These are phyloP conservation scores for Terebella lapidaria DNA, from an alignment of 2,888 invertebrate genomes.

Conservation along the genomic window DNA sequence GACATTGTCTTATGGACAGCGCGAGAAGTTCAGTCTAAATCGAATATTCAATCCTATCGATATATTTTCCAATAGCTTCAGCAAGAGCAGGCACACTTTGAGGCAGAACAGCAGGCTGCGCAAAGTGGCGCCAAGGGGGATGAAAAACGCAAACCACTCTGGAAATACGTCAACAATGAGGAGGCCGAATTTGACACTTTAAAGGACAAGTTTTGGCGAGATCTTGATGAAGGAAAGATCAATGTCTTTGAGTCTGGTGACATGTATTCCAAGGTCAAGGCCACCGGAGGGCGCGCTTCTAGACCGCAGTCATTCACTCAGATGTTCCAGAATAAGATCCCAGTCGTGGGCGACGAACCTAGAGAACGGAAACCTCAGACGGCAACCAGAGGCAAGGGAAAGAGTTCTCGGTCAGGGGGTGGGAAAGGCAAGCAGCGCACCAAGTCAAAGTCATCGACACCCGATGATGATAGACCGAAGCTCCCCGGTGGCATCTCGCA, in stretches of 20 bases:
- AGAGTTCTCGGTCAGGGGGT: background rate
- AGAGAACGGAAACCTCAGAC: too few relatives aligned
- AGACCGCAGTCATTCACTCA: background rate
- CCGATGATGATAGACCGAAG: background rate
- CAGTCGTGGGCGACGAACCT: background rate
- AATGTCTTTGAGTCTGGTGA: constrained; percentile 45
- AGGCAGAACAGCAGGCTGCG: too few relatives aligned
- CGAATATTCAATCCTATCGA: too few relatives aligned
- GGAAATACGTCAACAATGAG: background rate
- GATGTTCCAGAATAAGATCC: background rate
- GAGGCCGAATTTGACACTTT: constrained; percentile 28
- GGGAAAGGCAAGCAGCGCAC: background rate
- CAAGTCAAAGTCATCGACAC: background rate
- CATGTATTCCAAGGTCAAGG: constrained; percentile 52
- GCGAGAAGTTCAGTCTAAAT: too few relatives aligned
- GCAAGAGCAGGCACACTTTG: too few relatives aligned
- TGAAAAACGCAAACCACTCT: background rate
- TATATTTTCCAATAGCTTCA: too few relatives aligned
- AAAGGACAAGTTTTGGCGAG: constrained; percentile 51
- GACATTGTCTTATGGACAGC: too few relatives aligned
- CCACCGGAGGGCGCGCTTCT: background rate
- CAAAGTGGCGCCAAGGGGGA: too few relatives aligned
- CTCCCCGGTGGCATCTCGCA: background rate
- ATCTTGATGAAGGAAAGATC: constrained; percentile 48
- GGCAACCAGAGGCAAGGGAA: background rate